Evolutionary conservation across 1,140 invertebrate species (phyloP).

Genomic region (Leptinotarsa lineolata): DNA sequence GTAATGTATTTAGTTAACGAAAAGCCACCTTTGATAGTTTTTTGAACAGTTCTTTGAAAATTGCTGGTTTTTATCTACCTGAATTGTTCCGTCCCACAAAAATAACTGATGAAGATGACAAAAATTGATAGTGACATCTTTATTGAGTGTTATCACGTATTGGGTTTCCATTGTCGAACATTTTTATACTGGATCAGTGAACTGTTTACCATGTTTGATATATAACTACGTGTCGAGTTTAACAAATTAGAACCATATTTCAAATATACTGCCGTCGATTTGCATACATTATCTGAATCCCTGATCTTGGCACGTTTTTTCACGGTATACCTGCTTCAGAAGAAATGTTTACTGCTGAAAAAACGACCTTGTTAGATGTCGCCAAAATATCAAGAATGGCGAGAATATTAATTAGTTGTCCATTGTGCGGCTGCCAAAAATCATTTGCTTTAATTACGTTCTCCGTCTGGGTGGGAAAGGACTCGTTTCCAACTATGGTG

Average conservation of each 20-base stretch:
- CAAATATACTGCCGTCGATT: not conserved
- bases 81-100: too few species aligned
- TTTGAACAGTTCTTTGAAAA: too few species aligned
- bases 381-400: not conserved
- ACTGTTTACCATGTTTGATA: not conserved
- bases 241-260: not conserved
- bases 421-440: not conserved
- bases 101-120: too few species aligned
- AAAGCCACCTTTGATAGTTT: too few species aligned
- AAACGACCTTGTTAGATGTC: conserved; percentile 8
- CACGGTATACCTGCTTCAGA: not conserved
- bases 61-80: too few species aligned
- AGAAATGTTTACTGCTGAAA: not conserved
- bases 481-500: too few species aligned
- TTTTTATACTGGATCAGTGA: not conserved
- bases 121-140: too few species aligned
- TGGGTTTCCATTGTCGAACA: not conserved
- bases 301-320: not conserved
- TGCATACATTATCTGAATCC: not conserved
- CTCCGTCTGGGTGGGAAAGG: not conserved
- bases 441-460: not conserved
- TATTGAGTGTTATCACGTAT: too few species aligned
- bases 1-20: too few species aligned
- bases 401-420: not conserved
- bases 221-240: not conserved